phyloP scores from a whole-genome alignment of 2,113 vertebrate species.

The Cyanoderma ruficeps region DNA sequence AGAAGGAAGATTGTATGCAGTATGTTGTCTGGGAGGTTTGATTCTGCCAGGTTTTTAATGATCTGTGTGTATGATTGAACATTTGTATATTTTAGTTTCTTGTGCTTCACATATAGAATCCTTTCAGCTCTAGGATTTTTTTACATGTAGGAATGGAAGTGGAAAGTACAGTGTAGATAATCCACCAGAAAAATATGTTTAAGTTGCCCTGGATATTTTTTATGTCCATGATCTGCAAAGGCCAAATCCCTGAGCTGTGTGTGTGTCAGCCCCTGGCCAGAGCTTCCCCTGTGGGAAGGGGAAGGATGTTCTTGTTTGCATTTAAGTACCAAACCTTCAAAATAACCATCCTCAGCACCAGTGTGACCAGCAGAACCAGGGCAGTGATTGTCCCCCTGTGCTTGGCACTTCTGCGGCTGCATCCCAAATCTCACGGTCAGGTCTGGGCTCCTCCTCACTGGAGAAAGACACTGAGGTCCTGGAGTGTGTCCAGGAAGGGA shows the following conservation, averaged over 20 bases:
- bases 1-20: not conserved
- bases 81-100: not conserved
- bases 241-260: not conserved
- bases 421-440: no score
- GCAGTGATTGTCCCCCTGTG: not conserved
- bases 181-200: not conserved
- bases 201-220: not conserved
- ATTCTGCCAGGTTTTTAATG: not conserved
- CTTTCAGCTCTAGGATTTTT: not conserved
- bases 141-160: not conserved
- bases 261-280: not conserved
- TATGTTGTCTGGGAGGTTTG: not conserved
- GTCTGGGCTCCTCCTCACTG: not conserved
- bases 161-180: not conserved
- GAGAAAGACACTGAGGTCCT: not conserved
- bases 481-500: not conserved
- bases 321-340: not conserved
- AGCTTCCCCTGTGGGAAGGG: not conserved
- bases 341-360: accelerated
- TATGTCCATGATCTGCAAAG: not conserved
- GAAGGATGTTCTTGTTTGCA: not conserved
- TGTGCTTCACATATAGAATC: not conserved
- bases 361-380: not conserved
- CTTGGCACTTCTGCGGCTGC: not conserved
- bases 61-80: not conserved